Evolutionary conservation across 2,113 vertebrate species (phyloP).

Genomic region (Solenodon paradoxus): DNA sequence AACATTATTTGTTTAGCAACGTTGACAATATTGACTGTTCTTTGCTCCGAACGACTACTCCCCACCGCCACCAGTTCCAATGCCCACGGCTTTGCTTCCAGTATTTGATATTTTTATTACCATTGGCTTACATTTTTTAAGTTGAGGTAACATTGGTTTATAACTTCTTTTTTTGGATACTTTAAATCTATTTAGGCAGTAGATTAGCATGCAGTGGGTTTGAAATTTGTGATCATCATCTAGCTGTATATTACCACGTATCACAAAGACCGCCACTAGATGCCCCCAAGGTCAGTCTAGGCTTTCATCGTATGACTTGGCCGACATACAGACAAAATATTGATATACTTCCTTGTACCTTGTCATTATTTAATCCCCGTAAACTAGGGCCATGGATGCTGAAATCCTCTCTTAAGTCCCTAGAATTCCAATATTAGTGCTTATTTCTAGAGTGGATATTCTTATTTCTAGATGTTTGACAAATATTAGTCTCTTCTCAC

Average conservation of each 20-base stretch:
- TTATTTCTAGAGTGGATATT: not conserved
- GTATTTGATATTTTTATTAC: not conserved
- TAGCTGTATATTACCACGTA: not conserved
- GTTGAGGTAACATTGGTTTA: not conserved
- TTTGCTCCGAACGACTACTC: not conserved
- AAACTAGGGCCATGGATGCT: not conserved
- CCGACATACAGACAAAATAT: not conserved
- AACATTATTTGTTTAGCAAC: not conserved
- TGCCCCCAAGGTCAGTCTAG: not conserved
- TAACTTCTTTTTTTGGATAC: not conserved
- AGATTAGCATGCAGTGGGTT: not conserved
- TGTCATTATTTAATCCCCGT: not conserved
- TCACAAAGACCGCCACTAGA: not conserved
- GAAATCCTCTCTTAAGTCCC: not conserved
- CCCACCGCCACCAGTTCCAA: not conserved
- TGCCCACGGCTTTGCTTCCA: not conserved
- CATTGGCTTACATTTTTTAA: too few relatives aligned
- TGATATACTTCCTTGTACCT: not conserved
- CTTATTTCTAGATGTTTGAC: not conserved
- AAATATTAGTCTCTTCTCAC: not conserved
- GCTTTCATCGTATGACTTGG: not conserved
- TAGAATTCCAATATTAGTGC: not conserved
- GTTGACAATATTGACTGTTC: not conserved
- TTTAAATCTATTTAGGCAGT: not conserved
- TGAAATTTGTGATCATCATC: not conserved